Conservation (phyloP, 2,113 vertebrate species). For the Silurus asotus region DNA sequence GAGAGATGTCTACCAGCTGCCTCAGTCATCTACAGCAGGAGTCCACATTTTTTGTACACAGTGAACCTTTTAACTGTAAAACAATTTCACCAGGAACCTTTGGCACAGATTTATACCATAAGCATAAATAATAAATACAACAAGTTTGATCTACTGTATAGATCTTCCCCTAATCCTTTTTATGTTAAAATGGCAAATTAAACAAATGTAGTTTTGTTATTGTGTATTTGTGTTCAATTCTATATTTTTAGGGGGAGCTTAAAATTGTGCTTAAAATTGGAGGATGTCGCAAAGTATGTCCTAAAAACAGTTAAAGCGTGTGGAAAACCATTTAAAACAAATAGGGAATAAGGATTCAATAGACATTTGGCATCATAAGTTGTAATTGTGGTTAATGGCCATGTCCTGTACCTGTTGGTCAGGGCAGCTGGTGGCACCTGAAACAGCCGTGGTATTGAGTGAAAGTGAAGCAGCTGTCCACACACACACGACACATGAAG, state of each 20-base stretch:
- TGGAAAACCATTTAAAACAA: background rate
- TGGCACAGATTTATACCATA: background rate
- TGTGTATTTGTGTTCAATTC: background rate
- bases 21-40: background rate
- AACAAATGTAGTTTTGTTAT: background rate
- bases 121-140: background rate
- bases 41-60: background rate
- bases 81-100: background rate
- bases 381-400: background rate
- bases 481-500: slow-evolving; percentile 72
- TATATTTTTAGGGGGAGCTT: background rate
- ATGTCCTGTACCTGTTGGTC: slow-evolving; percentile 66
- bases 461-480: slow-evolving; percentile 75
- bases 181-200: background rate
- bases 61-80: background rate
- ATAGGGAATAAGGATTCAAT: background rate
- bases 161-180: background rate
- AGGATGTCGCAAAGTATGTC: background rate
- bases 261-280: background rate
- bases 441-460: slow-evolving; percentile 75
- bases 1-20: background rate
- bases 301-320: background rate
- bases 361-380: background rate
- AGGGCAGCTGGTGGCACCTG: slow-evolving; percentile 79
- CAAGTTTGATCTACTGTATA: background rate